Evolutionary conservation across 2,113 vertebrate genomes (phyloP).

Genomic region (Notechis scutatus): DNA sequence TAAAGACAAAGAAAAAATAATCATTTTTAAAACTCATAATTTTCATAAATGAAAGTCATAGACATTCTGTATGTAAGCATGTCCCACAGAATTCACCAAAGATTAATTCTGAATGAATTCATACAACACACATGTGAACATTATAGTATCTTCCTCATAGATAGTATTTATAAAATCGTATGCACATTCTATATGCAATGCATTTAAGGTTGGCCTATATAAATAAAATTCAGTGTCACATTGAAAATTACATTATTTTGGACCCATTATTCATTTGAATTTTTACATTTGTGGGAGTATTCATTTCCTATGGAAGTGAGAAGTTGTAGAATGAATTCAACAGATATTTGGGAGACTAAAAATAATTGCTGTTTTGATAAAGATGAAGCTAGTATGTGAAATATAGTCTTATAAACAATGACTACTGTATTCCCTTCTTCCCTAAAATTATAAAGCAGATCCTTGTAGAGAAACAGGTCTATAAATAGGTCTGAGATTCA

Average conservation of each 20-base stretch:
- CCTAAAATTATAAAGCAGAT: background rate
- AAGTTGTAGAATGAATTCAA: background rate
- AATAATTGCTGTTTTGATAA: background rate
- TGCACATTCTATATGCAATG: too few relatives aligned
- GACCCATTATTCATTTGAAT: background rate
- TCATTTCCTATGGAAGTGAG: background rate
- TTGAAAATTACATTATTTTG: background rate
- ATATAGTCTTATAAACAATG: background rate
- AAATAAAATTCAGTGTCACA: background rate
- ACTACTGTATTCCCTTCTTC: background rate
- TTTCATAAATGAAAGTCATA: background rate
- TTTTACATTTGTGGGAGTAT: background rate
- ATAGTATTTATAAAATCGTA: background rate
- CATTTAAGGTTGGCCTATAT: background rate
- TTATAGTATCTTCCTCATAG: background rate
- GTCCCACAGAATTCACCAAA: background rate
- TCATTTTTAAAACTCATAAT: background rate
- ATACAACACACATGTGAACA: background rate
- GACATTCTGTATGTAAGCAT: background rate
- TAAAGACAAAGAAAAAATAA: constrained; percentile 44
- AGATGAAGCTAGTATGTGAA: background rate
- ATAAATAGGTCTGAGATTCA: too few relatives aligned
- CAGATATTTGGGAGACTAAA: background rate
- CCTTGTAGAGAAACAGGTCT: background rate
- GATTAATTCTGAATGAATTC: background rate